Conservation (phyloP, 2,113 vertebrate genomes). For the Sander vitreus region DNA sequence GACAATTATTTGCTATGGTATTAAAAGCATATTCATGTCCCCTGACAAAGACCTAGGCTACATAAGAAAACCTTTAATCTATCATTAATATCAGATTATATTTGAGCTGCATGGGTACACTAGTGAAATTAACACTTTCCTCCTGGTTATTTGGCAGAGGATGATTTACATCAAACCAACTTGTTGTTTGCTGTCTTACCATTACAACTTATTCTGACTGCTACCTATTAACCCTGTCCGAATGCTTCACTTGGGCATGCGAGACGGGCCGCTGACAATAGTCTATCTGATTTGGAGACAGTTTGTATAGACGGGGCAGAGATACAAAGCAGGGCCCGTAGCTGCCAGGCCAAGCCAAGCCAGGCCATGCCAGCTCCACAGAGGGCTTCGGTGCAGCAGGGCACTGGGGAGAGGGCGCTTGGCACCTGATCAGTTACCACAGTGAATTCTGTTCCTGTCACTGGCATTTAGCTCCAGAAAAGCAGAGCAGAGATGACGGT, state of each 20-base stretch:
- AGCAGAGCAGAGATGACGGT: slow-evolving; percentile 64
- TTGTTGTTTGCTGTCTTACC: slow-evolving; percentile 29
- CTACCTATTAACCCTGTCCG: slow-evolving; percentile 2
- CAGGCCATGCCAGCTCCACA: slow-evolving; percentile 61
- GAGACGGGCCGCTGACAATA: slow-evolving; percentile 41
- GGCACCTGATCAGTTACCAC: slow-evolving; percentile 78
- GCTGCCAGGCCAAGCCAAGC: slow-evolving; percentile 57
- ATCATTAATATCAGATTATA: slow-evolving; percentile 29
- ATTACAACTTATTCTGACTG: slow-evolving; percentile 21
- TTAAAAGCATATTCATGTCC: slow-evolving; percentile 31
- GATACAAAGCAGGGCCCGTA: slow-evolving; percentile 61
- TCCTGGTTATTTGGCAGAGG: slow-evolving; percentile 7
- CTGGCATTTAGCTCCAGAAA: slow-evolving; percentile 70
- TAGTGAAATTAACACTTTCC: slow-evolving; percentile 8
- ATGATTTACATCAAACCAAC: slow-evolving; percentile 31
- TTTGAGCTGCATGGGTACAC: slow-evolving; percentile 1
- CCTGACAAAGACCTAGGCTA: slow-evolving; percentile 30
- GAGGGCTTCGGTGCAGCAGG: slow-evolving; percentile 63
- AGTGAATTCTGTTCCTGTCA: slow-evolving; percentile 76
- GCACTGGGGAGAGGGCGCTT: slow-evolving; percentile 66
- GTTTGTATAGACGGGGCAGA: slow-evolving; percentile 60
- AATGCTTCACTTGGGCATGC: slow-evolving; percentile 7
- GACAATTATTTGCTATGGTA: slow-evolving; percentile 42
- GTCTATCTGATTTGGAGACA: slow-evolving; percentile 61
- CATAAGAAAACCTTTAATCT: slow-evolving; percentile 37